Percentiles rank a stretch among this genome's conserved stretches.
phyloP scores from a whole-genome alignment of 2,113 vertebrate genomes.

The Gymnobelideus leadbeateri region DNA sequence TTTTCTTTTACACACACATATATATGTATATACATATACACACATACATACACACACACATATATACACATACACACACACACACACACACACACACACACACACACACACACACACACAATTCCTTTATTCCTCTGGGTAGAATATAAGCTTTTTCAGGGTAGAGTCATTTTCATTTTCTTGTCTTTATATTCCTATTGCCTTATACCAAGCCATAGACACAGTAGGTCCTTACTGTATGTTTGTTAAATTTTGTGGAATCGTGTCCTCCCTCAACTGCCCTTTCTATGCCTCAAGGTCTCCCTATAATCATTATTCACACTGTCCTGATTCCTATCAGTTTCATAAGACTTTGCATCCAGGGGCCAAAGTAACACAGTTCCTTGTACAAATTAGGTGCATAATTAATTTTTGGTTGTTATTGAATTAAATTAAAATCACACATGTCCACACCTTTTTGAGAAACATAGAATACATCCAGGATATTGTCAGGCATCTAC shows the following conservation, averaged over 20 bases:
- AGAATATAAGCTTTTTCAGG: not conserved
- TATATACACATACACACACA: no score
- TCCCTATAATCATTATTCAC: not conserved
- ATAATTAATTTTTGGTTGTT: not conserved
- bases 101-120: no score
- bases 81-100: no score
- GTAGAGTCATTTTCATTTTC: not conserved
- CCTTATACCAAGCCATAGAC: not conserved
- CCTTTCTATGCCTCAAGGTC: not conserved
- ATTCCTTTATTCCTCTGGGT: not conserved
- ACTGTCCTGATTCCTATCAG: not conserved
- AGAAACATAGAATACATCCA: not conserved
- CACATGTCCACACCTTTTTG: not conserved
- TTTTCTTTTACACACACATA: not conserved
- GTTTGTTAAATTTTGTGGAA: not conserved
- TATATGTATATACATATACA: no score
- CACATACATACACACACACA: no score
- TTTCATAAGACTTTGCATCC: not conserved
- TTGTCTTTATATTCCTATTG: not conserved
- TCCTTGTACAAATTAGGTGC: not conserved
- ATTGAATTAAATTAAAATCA: conserved; percentile 1
- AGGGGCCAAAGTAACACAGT: not conserved
- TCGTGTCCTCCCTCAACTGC: not conserved
- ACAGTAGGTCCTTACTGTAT: not conserved
- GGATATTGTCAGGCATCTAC: not conserved